Evolutionary conservation across 2,888 invertebrate genomes (phyloP), one percentile per base, ranked within the genome.

Genomic region (Pterostichus niger): DNA sequence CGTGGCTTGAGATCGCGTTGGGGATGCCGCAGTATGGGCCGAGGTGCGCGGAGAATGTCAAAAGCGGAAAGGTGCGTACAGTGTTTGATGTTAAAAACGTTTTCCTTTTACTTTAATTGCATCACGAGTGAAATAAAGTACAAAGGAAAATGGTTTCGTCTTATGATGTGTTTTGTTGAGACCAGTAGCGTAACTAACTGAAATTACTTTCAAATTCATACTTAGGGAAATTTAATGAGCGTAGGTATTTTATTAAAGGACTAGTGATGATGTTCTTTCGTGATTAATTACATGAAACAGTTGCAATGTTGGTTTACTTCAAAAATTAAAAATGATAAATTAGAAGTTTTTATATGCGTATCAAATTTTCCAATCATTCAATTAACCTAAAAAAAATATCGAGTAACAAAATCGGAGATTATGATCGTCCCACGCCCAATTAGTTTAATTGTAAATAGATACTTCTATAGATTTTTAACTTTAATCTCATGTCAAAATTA

Each of bases 1-100:
- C 98, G 0, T 98, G 98, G 98, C 91, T 98, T 76, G 98, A 98
- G 90, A 94, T 98, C 40, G 96, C 97, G 0, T 92, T 98, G 6
- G 97, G 97, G 78, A 98, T 98, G 98, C 97, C 97, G 0, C 97
- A 97, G 87, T 98, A 98, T 87, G 97, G 97, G 2, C 93, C 95
- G 24, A 93, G 96, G 64, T 97, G 98, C 87, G 96, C 97, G 17
- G 97, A 98, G 88, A 98, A 98, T 89, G 96, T 98, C 85, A 98
- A 98, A 90, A 98, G 97, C 89, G 98, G 98, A 87, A 98, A 97
- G 94, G 98, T 96, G 88, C 88, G 88, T 68, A 59, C 10, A 40
- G 17, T 40, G 17, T 59, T 17, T 59, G 11, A 59, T 24, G 17
- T 10, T 59, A 59, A 24, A 56, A 59, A 2, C 17, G 59, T 59